These are phyloP conservation scores for Batillaria attramentaria DNA, from an alignment of 1,140 invertebrate species.

Conservation along the genomic window DNA sequence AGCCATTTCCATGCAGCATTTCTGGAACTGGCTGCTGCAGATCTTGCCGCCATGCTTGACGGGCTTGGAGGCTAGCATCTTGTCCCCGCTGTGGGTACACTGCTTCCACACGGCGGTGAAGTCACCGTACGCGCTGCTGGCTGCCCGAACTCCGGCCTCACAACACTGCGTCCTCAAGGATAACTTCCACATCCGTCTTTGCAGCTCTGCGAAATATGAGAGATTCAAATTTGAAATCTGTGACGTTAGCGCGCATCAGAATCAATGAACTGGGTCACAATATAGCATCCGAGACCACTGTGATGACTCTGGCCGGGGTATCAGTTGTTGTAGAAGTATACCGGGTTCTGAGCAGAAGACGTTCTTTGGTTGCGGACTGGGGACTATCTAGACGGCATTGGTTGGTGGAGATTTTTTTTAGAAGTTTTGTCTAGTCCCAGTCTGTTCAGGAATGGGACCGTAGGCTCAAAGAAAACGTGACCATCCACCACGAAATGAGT, in stretches of 20 bases:
- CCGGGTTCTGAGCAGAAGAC: neutral
- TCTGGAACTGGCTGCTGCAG: constrained; percentile 22
- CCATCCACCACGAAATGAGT: too few relatives aligned
- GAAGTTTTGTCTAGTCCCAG: too few relatives aligned
- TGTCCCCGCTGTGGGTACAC: constrained; percentile 8
- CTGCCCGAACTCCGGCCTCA: constrained; percentile 14
- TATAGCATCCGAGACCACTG: neutral
- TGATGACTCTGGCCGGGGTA: neutral
- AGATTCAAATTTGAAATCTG: neutral
- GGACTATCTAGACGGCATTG: too few relatives aligned
- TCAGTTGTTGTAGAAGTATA: neutral
- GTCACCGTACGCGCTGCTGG: neutral
- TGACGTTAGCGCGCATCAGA: neutral
- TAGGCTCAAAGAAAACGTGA: too few relatives aligned
- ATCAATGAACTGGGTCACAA: neutral
- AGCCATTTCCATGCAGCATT: constrained; percentile 28
- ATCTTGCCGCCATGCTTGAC: constrained; percentile 12
- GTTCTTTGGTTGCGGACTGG: too few relatives aligned
- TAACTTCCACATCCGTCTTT: constrained; percentile 29
- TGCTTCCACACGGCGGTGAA: constrained; percentile 21
- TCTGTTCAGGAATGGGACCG: too few relatives aligned
- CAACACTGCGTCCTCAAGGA: constrained; percentile 23
- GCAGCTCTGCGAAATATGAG: neutral
- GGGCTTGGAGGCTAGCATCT: neutral
- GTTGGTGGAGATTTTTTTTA: too few relatives aligned